Conservation (phyloP, 2,113 vertebrate species). For the Prochilodus magdalenae region DNA sequence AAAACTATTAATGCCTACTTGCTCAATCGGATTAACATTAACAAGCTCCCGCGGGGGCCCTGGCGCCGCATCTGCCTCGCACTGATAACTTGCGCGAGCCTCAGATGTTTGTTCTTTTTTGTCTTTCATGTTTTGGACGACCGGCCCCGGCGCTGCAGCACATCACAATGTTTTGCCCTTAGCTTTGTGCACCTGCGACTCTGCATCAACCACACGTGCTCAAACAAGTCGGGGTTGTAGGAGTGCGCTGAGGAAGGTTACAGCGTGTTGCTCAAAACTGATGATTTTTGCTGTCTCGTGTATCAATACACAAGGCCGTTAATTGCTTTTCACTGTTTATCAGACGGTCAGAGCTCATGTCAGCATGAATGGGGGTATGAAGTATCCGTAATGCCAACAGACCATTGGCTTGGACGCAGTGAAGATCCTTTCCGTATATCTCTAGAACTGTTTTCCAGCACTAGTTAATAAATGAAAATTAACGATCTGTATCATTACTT, state of each 20-base stretch:
- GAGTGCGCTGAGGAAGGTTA: slow-evolving; percentile 5
- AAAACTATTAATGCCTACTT: slow-evolving; percentile 72
- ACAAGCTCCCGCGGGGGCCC: slow-evolving; percentile 74
- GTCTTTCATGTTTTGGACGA: slow-evolving; percentile 53
- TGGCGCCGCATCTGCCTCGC: slow-evolving; percentile 74
- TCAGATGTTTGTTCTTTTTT: slow-evolving; percentile 69
- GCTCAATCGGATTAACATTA: slow-evolving; percentile 81
- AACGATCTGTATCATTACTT: no score
- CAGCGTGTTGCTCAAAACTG: slow-evolving; percentile 27
- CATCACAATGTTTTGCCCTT: slow-evolving; percentile 36
- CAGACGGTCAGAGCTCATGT: background rate
- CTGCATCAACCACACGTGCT: background rate
- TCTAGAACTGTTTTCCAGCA: no score
- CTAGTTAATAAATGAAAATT: no score
- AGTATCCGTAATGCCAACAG: background rate
- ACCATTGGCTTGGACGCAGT: background rate
- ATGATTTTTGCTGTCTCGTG: slow-evolving; percentile 34
- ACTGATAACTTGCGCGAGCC: slow-evolving; percentile 75
- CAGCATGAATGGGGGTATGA: background rate
- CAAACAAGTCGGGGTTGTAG: slow-evolving; percentile 16
- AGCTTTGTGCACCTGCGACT: slow-evolving; percentile 21
- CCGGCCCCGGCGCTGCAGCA: slow-evolving; percentile 51
- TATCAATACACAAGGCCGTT: slow-evolving; percentile 14
- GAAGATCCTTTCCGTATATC: no score
- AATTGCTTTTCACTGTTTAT: slow-evolving; percentile 13